Base-by-base conservation (phyloP, 2,113 vertebrate genomes). In the Zapornia atra region DNA sequence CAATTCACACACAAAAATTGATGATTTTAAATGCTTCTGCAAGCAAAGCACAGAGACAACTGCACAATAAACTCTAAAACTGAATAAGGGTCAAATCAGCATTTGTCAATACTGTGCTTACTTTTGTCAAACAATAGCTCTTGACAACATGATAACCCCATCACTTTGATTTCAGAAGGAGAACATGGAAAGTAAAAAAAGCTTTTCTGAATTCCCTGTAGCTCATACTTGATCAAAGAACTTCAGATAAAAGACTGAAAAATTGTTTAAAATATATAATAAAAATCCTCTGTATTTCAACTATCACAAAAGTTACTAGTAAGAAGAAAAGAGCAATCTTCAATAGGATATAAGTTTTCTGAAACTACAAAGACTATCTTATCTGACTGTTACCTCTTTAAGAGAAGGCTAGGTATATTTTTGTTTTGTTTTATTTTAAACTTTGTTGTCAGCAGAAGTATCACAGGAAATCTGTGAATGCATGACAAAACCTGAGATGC, bases 121-220 rank as follows among this genome's bases (percentile, higher is more conserved):
- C 61, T 65, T 93, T 87, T 93, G 80, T 90, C 89, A 94, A 73
- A 89, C 9, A 92, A 57, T 54, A 88, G 25, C 20, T 48, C 64
- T 70, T 72, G 64, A 92, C 79, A 95, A 51, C 51, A n/a, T 34
- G 51, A 90, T 96, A 95, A 92, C 76, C 24, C 19, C 24, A 44
- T 71, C 40, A 63, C 88, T 96, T 97, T 97, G 88, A 97, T 95
- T 95, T 83, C 79, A 75, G 78, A 82, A 72, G 25, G 46, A 70
- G 70, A 87, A 70, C 72, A 86, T 34, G 40, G 54, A 68, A 81
- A 94, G 66, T 63, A 90, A 92, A 95, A 92, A 73, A 96, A 93
- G 78, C 59, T 56, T 63, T 96, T 90, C 78, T 76, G 84, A 96
- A 97, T 94, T 53, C 78, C 72, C 48, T 93, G 40, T 75, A 92